Evolutionary conservation across 1,140 invertebrate species (phyloP).

Genomic region (Lordiphosa collinella): DNA sequence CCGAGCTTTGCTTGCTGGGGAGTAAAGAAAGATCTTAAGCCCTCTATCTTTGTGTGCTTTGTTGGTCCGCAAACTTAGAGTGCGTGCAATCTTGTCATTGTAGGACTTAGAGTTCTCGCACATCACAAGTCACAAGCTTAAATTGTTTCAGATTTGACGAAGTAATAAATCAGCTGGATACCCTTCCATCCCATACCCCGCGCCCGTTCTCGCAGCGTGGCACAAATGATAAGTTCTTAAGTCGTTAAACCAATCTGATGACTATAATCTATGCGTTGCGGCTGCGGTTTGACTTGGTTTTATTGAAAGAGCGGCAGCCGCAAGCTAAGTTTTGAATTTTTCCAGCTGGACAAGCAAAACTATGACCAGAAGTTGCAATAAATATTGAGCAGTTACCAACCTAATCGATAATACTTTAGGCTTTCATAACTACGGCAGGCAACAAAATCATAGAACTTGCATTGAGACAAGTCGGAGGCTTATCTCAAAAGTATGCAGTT

Average conservation of each 20-base stretch:
- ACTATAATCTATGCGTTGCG: not conserved
- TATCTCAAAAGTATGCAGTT: slow-evolving; percentile 15
- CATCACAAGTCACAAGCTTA: too few relatives aligned
- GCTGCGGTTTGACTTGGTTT: not conserved
- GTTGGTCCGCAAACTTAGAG: too few relatives aligned
- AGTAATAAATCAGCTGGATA: too few relatives aligned
- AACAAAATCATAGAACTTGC: slow-evolving; percentile 5
- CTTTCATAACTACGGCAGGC: not conserved
- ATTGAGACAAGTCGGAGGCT: not conserved
- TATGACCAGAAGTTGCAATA: slow-evolving; percentile 9
- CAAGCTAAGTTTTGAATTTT: slow-evolving; percentile 2
- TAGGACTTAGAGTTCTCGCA: too few relatives aligned
- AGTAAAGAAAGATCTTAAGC: too few relatives aligned
- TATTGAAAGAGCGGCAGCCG: not conserved
- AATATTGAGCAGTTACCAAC: not conserved
- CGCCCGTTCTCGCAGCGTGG: too few relatives aligned
- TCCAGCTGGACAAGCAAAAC: not conserved
- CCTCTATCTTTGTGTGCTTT: too few relatives aligned
- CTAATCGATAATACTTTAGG: slow-evolving; percentile 11
- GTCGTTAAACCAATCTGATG: not conserved
- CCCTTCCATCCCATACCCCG: too few relatives aligned
- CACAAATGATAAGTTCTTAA: too few relatives aligned
- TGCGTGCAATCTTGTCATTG: too few relatives aligned
- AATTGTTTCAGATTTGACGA: too few relatives aligned
- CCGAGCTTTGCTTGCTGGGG: too few relatives aligned